phyloP scores from a whole-genome alignment of 2,797 vertebrate genomes.

The Typhlichthys subterraneus region DNA sequence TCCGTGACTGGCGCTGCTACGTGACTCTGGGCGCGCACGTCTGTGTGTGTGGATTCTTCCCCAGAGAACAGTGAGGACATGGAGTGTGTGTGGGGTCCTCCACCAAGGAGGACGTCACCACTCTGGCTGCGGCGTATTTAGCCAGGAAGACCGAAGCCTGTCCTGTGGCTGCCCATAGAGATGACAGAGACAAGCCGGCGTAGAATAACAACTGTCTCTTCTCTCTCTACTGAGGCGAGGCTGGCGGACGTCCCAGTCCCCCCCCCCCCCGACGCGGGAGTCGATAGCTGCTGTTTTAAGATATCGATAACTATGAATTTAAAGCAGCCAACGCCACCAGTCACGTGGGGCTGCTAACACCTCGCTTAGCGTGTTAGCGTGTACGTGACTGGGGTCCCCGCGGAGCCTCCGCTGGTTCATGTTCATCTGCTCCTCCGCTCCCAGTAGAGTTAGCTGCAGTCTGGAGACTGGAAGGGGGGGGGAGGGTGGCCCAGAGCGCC shows the following conservation, averaged over 20 bases:
- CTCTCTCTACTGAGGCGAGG: slow-evolving; percentile 32
- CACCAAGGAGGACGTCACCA: not conserved
- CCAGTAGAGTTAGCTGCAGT: slow-evolving; percentile 29
- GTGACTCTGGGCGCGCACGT: slow-evolving; percentile 16
- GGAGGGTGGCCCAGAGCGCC: slow-evolving; percentile 27
- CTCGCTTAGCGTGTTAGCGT: slow-evolving; percentile 42
- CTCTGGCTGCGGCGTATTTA: not conserved
- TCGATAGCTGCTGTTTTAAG: slow-evolving; percentile 47
- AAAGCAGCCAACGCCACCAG: slow-evolving; percentile 26
- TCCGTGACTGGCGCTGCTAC: slow-evolving; percentile 39
- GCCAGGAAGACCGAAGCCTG: not conserved
- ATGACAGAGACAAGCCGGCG: not conserved
- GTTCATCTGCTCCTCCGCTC: slow-evolving; percentile 25
- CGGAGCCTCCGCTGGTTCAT: slow-evolving; percentile 29
- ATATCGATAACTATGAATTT: slow-evolving; percentile 52
- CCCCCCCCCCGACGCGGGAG: slow-evolving; percentile 15
- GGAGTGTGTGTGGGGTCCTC: too few species aligned
- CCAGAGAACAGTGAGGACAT: slow-evolving; percentile 10
- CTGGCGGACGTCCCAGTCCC: slow-evolving; percentile 47
- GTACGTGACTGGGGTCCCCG: slow-evolving; percentile 24
- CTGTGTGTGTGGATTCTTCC: slow-evolving; percentile 10
- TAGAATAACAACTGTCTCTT: slow-evolving; percentile 11
- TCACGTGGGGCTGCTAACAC: slow-evolving; percentile 23
- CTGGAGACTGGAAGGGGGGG: slow-evolving; percentile 14
- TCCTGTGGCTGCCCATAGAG: not conserved